Percentiles rank a stretch among this genome's conserved stretches.
phyloP scores from a whole-genome alignment of 2,113 vertebrate species.

The Odobenus rosmarus region DNA sequence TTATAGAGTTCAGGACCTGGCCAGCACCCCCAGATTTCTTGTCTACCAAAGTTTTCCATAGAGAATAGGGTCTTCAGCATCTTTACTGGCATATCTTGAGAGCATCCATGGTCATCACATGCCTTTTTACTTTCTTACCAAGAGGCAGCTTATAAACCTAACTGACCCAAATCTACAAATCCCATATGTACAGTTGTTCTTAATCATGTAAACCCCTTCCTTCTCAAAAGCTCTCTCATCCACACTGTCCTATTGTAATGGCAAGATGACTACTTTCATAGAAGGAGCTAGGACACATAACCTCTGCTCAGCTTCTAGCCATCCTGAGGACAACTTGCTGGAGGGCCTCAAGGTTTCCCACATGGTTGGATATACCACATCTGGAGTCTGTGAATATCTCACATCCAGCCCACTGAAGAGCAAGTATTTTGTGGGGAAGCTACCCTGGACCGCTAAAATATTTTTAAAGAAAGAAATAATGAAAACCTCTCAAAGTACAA shows the following conservation, averaged over 20 bases:
- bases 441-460: not conserved
- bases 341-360: not conserved
- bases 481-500: conserved; percentile 3
- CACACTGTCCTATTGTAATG: too few species aligned
- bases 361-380: not conserved
- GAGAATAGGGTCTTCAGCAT: not conserved
- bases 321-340: not conserved
- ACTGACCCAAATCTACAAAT: not conserved
- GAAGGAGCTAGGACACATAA: not conserved
- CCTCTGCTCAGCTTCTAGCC: not conserved
- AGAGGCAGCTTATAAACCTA: not conserved
- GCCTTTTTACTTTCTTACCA: not conserved
- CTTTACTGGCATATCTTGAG: not conserved
- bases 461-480: not conserved
- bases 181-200: not conserved
- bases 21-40: not conserved
- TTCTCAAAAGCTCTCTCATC: not conserved
- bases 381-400: not conserved
- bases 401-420: not conserved
- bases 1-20: not conserved
- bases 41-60: not conserved
- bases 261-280: not conserved
- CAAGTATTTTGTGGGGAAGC: not conserved
- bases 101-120: not conserved
- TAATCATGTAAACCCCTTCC: not conserved